Percentiles rank a stretch among this genome's conserved stretches.
Conservation (phyloP, 2,888 invertebrate genomes). For the Tinea pellionella region DNA sequence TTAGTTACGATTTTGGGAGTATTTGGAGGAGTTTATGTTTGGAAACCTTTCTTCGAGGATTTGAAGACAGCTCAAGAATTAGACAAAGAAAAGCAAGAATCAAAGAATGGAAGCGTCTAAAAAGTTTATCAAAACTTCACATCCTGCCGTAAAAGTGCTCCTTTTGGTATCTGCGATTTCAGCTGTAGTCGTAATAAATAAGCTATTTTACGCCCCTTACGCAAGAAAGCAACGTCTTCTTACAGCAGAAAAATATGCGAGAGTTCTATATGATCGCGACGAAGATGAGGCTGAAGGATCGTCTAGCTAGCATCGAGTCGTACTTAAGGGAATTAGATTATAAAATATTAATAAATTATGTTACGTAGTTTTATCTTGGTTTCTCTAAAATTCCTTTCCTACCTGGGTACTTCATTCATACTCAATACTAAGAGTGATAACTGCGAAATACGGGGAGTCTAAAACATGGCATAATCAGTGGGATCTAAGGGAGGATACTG, state of each 20-base stretch:
- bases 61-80: conserved; percentile 18
- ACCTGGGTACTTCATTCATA: too few relatives aligned
- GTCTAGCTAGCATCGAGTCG: not conserved
- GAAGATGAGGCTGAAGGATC: not conserved
- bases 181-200: conserved; percentile 31
- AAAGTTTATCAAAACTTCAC: conserved; percentile 33
- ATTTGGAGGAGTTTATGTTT: conserved; percentile 59
- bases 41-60: conserved; percentile 56
- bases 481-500: too few relatives aligned
- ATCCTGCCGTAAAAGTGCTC: conserved; percentile 36
- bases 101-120: conserved; percentile 32
- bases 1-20: conserved; percentile 51
- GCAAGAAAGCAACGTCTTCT: conserved; percentile 28
- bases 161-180: conserved; percentile 44
- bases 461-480: too few relatives aligned
- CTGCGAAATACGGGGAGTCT: too few relatives aligned
- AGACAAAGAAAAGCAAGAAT: conserved; percentile 17
- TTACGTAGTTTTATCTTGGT: not conserved
- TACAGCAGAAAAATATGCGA: conserved; percentile 48
- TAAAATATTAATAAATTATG: not conserved
- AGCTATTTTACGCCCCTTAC: conserved; percentile 35
- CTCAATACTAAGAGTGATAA: too few relatives aligned
- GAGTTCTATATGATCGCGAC: conserved; percentile 25
- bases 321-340: not conserved
- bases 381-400: not conserved